Conservation (phyloP, 2,797 vertebrate species). For the Molossus molossus region DNA sequence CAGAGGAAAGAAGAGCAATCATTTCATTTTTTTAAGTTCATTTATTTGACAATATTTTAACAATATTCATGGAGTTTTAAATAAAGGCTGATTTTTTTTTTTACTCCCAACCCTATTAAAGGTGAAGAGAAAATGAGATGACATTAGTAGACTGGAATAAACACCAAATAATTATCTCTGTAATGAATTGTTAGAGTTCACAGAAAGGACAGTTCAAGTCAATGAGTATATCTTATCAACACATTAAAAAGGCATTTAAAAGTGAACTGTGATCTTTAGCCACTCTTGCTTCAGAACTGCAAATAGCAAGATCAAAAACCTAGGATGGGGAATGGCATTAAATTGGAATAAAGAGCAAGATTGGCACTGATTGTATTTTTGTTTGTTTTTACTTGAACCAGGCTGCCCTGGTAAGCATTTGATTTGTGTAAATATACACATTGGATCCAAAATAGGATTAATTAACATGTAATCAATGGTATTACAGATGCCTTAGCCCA, state of each 20-base stretch:
- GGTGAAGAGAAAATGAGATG: slow-evolving; percentile 71
- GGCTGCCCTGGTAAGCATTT: slow-evolving; percentile 52
- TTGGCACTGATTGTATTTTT: slow-evolving; percentile 55
- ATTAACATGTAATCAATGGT: slow-evolving; percentile 68
- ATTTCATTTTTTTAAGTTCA: slow-evolving; percentile 52
- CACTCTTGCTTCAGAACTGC: slow-evolving; percentile 55
- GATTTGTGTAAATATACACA: slow-evolving; percentile 72
- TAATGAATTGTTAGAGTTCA: slow-evolving; percentile 69
- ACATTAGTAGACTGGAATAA: slow-evolving; percentile 68
- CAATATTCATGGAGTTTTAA: slow-evolving; percentile 42
- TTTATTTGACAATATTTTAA: slow-evolving; percentile 53
- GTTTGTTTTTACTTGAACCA: slow-evolving; percentile 66
- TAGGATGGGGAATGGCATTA: slow-evolving; percentile 34
- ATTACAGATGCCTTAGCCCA: slow-evolving; percentile 53
- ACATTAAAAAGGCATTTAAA: slow-evolving; percentile 75
- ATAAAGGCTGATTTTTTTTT: neutral
- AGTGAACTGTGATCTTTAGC: slow-evolving; percentile 73
- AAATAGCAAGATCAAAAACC: slow-evolving; percentile 72
- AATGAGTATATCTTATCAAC: slow-evolving; percentile 65
- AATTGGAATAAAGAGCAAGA: slow-evolving; percentile 59
- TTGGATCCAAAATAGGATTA: slow-evolving; percentile 68
- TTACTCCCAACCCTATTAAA: slow-evolving; percentile 43
- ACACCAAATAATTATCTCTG: slow-evolving; percentile 73
- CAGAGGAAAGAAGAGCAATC: neutral
- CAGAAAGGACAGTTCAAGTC: slow-evolving; percentile 56